Evolutionary conservation across 2,113 vertebrate species (phyloP).

Genomic region (Platichthys flesus): DNA sequence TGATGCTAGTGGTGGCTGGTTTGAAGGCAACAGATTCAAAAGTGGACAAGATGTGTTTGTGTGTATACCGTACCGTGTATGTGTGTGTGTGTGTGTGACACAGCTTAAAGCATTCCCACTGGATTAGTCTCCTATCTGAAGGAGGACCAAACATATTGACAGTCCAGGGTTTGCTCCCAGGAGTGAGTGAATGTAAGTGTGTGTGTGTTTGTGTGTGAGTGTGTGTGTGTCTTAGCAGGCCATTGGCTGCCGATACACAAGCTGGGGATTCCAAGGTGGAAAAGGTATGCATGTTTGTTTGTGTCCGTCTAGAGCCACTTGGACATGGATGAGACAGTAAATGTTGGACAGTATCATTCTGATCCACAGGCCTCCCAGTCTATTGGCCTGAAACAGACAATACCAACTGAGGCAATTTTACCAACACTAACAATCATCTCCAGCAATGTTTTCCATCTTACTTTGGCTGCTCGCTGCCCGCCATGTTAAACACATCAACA

Average conservation of each 20-base stretch:
- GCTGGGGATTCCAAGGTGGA: slow-evolving; percentile 76
- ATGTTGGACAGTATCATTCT: slow-evolving; percentile 68
- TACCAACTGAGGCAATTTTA: slow-evolving; percentile 61
- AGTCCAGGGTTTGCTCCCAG: slow-evolving; percentile 81
- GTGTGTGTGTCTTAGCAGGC: slow-evolving; percentile 42
- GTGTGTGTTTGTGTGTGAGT: slow-evolving; percentile 44
- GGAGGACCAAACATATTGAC: slow-evolving; percentile 84
- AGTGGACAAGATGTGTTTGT: slow-evolving; percentile 61
- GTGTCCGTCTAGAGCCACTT: slow-evolving; percentile 63
- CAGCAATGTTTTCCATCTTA: slow-evolving; percentile 56
- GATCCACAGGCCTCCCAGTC: slow-evolving; percentile 61
- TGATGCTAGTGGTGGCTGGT: slow-evolving; percentile 61
- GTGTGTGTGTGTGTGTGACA: slow-evolving; percentile 41
- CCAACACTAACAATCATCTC: slow-evolving; percentile 42
- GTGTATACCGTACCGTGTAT: neutral
- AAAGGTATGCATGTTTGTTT: slow-evolving; percentile 61
- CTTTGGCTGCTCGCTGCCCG: slow-evolving; percentile 22
- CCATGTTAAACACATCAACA: slow-evolving; percentile 27
- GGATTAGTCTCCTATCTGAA: slow-evolving; percentile 81
- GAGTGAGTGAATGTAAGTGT: slow-evolving; percentile 66
- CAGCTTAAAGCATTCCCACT: slow-evolving; percentile 80
- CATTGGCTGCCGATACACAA: slow-evolving; percentile 78
- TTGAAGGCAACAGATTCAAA: slow-evolving; percentile 56
- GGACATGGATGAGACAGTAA: slow-evolving; percentile 71
- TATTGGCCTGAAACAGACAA: slow-evolving; percentile 56